Percentiles rank a stretch among this genome's conserved stretches.
phyloP scores from a whole-genome alignment of 2,113 vertebrate species.

The Tenrec ecaudatus region DNA sequence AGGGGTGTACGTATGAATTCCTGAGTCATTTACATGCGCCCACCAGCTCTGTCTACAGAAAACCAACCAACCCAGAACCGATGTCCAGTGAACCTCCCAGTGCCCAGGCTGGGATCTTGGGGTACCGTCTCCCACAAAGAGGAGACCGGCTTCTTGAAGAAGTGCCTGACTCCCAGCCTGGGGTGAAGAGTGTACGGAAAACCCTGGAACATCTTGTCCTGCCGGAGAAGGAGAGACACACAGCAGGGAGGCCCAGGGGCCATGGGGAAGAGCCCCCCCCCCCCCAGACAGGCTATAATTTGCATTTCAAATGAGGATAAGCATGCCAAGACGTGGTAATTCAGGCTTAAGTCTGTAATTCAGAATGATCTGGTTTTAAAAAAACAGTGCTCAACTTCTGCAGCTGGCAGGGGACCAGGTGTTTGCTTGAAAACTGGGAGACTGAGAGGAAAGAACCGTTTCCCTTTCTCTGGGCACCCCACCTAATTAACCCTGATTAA shows the following conservation, averaged over 20 bases:
- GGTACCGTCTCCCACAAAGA: too few relatives aligned
- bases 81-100: too few relatives aligned
- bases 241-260: background rate
- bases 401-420: too few relatives aligned
- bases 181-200: background rate
- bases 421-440: background rate
- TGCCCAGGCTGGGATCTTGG: too few relatives aligned
- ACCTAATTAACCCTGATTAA: background rate
- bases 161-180: background rate
- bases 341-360: background rate
- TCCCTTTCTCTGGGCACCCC: background rate
- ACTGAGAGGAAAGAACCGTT: background rate
- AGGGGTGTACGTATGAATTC: too few relatives aligned
- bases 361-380: too few relatives aligned
- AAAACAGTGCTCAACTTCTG: too few relatives aligned
- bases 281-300: background rate
- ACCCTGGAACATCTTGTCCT: background rate
- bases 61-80: too few relatives aligned
- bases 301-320: background rate
- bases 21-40: too few relatives aligned
- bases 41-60: too few relatives aligned
- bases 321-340: background rate
- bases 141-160: too few relatives aligned
- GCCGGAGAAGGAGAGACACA: background rate
- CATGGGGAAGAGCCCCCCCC: background rate